These are phyloP conservation scores for Argya squamiceps DNA, from an alignment of 2,797 vertebrate genomes.

Conservation along the genomic window DNA sequence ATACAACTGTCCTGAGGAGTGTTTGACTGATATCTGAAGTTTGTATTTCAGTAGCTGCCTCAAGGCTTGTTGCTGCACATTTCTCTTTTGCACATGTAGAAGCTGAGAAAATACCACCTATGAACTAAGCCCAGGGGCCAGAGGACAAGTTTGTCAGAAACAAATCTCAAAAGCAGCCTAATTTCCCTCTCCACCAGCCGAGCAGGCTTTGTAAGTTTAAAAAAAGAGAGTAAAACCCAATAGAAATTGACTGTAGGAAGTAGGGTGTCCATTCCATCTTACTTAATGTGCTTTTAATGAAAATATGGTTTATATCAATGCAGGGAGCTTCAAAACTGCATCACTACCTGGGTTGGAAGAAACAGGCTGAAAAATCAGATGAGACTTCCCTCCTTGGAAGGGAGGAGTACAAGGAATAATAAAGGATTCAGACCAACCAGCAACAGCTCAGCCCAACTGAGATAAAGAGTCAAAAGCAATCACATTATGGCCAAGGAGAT, in stretches of 20 bases:
- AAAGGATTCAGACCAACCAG: not conserved
- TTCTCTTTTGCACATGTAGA: not conserved
- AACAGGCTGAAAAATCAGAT: not conserved
- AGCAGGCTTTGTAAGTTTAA: not conserved
- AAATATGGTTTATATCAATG: not conserved
- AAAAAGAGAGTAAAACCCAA: not conserved
- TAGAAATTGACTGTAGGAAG: not conserved
- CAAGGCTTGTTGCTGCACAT: not conserved
- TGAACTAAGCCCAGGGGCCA: not conserved
- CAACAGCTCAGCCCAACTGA: not conserved
- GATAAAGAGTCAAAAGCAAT: not conserved
- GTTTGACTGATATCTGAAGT: not conserved
- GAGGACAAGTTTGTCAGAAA: not conserved
- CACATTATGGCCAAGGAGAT: not conserved
- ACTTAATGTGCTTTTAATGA: not conserved
- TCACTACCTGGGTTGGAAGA: not conserved
- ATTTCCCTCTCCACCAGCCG: not conserved
- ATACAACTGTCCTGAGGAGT: fast-evolving
- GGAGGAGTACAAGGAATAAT: not conserved
- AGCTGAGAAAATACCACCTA: not conserved
- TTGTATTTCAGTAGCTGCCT: not conserved
- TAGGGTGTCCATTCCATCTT: not conserved
- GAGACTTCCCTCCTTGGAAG: not conserved
- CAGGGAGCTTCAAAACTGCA: not conserved
- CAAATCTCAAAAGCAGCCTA: not conserved